Base-by-base conservation (phyloP, 2,797 vertebrate genomes). In the Characodon lateralis region DNA sequence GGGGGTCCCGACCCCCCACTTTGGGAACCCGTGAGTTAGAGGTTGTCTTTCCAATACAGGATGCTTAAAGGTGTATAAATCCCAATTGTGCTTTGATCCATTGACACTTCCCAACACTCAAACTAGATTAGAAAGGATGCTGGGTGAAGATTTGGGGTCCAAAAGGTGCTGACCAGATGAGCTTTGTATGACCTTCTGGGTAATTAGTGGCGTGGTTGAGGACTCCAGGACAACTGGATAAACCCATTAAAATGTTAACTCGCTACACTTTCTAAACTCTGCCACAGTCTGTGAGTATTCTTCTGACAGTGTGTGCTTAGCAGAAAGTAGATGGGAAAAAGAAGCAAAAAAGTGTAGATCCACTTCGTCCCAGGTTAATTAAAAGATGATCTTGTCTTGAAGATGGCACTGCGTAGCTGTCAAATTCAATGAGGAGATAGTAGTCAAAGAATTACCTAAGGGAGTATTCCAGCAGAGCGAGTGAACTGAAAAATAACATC, bases 351-450 rank as follows among this genome's bases (percentile, higher is more conserved):
- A 35, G 53, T 61, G 68, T 86, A 90, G 83, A 78, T 85, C 79
- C 61, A 70, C 71, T 41, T 48, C 48, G 75, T 89, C 78, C 73
- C 80, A 72, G 91, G 91, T 92, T 91, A 93, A 93, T 93, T 92
- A 88, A 89, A 92, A 91, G 88, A 92, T 84, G 85, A 89, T 91
- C 83, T 82, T 48, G 69, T 87, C 89, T 85, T 83, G 77, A 79
- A 80, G 78, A 85, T 85, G 78, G 85, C 86, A 81, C 83, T 88
- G 75, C 72, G 78, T 89, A 86, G 88, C 91, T 90, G 90, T 93
- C 85, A 86, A 77, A 92, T 81, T 82, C 86, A 78, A 72, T 77
- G 77, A 84, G 80, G 73, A 73, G 31, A 86, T 79, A 83, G 74
- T 76, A 93, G 86, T 86, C 77, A 78, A 74, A 78, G 80, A 74